Conservation (phyloP, 2,888 invertebrate species). For the Diarsia mendica region DNA sequence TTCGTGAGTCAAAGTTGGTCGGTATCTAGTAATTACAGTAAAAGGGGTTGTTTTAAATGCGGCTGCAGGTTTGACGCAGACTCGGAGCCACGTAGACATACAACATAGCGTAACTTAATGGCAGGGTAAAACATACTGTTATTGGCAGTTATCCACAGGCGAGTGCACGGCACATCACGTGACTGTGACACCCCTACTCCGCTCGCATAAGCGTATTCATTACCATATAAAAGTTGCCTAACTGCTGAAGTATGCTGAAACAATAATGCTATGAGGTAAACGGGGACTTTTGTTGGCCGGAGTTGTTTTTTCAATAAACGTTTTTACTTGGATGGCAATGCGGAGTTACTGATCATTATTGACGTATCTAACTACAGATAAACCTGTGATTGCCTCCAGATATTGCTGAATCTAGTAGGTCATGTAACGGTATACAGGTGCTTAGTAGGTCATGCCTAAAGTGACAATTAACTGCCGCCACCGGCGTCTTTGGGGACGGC, state of each 20-base stretch:
- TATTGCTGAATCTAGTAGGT: conserved; percentile 34
- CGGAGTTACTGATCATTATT: conserved; percentile 14
- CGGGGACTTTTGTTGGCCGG: background rate
- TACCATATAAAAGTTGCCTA: conserved; percentile 56
- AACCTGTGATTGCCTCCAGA: conserved; percentile 9
- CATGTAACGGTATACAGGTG: conserved; percentile 31
- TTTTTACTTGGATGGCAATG: conserved; percentile 7
- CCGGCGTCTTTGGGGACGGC: conserved; percentile 31
- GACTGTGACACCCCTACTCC: conserved; percentile 74
- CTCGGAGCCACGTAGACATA: conserved; percentile 66
- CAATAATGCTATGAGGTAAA: conserved; percentile 45
- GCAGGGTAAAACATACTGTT: conserved; percentile 78
- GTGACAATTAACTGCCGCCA: conserved; percentile 51
- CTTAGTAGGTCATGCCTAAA: conserved; percentile 50
- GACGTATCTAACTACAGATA: conserved; percentile 4
- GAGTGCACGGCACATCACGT: conserved; percentile 83
- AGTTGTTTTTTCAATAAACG: conserved; percentile 4
- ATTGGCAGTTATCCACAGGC: conserved; percentile 82
- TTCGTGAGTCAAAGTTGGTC: conserved; percentile 74
- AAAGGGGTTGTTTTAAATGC: conserved; percentile 79
- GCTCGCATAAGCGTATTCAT: conserved; percentile 61
- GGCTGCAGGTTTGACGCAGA: conserved; percentile 73
- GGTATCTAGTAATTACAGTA: conserved; percentile 77
- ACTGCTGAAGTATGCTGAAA: conserved; percentile 66
- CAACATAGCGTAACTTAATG: conserved; percentile 72